phyloP scores from a whole-genome alignment of 37 sponge, comb jelly and placozoan genomes.

The Agelas oroides region DNA sequence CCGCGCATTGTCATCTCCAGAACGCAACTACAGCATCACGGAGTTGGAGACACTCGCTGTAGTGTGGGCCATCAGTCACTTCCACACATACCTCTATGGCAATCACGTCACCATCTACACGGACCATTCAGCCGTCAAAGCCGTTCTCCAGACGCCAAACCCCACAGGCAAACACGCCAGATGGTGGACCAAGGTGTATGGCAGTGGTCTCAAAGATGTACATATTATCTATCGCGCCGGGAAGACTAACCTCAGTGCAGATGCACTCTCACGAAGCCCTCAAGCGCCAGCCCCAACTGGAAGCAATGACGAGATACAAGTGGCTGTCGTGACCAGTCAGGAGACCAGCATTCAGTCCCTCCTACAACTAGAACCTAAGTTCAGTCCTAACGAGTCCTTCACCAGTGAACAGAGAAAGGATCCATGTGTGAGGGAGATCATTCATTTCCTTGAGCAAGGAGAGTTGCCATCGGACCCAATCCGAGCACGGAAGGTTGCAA shows the following conservation, averaged over 20 bases:
- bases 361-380: too few species aligned
- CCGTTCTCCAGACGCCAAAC: too few species aligned
- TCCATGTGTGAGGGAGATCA: slow-evolving; percentile 11
- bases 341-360: too few species aligned
- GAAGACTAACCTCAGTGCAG: slow-evolving; percentile 25
- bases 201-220: slow-evolving; percentile 12
- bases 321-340: background rate
- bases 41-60: too few species aligned
- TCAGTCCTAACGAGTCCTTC: too few species aligned
- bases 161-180: slow-evolving; percentile 45
- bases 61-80: too few species aligned
- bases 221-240: slow-evolving; percentile 21
- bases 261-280: slow-evolving; percentile 50
- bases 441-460: slow-evolving; percentile 2
- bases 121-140: too few species aligned
- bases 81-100: too few species aligned
- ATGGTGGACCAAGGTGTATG: slow-evolving; percentile 52
- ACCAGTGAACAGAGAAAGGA: slow-evolving; percentile 12
- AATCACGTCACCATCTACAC: too few species aligned
- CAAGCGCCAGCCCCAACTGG: background rate
- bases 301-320: slow-evolving; percentile 1
- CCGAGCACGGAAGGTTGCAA: slow-evolving; percentile 19
- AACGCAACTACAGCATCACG: too few species aligned
- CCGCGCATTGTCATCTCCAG: too few species aligned
- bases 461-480: slow-evolving; percentile 24